Evolutionary conservation across 2,797 vertebrate species (phyloP), one percentile per base, ranked within the genome.

Genomic region (Meriones psammophilus): DNA sequence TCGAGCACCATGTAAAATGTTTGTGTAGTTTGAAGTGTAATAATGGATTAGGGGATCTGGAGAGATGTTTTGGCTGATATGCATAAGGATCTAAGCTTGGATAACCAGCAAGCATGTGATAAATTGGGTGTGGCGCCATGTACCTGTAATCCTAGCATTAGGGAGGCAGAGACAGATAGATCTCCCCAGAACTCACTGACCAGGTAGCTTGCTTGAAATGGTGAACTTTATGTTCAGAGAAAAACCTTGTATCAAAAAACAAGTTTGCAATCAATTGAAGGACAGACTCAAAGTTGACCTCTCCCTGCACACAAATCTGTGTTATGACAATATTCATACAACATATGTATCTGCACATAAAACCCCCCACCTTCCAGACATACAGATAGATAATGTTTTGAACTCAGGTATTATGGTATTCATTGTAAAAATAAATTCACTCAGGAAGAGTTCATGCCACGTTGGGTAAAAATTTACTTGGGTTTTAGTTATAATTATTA

Each of bases 381-480:
- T 7, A 76, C 74, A 5, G 3, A 4, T 3, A 30, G 14, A 50
- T 86, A 15, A 6, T 64, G 68, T 26, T 5, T 22, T 68, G 42
- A 95, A 28, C 8, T 94, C 50, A 90, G 39, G 10, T 74, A 56
- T 81, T 85, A 86, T 28, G 60, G 6, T 84, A 8, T 80, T 76
- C 50, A 91, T 81, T 88, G 56, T 69, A 18, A 88, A 93, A 88
- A 3, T 2, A 79, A 85, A 92, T 78, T 89, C 33, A 85, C 5
- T 74, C 54, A 56, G 56, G 42, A 81, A n/a, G 2, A 66, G 68
- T 83, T 77, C 78, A 8, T 54, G 54, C 50, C 17, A 62, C 36
- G 69, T 42, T 78, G 2, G 74, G n/a, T n/a, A 36, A 22, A 96
- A 69, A 74, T 74, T 13, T 89, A 60, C 66, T 94, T 56, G 12